Evolutionary conservation across 1,140 invertebrate species (phyloP), one percentile per base, ranked within the genome.

Genomic region (Zaprionus kolodkinae): DNA sequence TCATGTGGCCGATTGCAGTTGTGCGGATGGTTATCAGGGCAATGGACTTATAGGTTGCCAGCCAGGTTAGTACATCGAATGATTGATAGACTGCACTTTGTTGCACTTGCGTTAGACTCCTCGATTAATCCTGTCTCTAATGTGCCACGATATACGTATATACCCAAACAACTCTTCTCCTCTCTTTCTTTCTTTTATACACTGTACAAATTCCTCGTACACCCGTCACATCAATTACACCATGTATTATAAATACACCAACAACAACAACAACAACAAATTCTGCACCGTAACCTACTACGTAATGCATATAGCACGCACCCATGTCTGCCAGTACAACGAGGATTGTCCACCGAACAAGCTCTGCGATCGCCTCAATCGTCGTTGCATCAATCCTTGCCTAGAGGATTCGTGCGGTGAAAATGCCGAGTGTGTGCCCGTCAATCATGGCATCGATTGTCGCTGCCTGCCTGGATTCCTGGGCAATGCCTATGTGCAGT

Each of bases 311-410:
- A 76, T 61, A 77, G 93, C 94, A 82, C 93, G 94, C 66, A 93
- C 94, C 81, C 95, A 96, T 70, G 94, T 97, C 40, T 98, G 97
- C 84, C 96, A 97, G 88, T 97, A 97, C 91, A 97, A 97, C 78
- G 96, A 97, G 94, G 97, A 98, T 82, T 98, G 97, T 92, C 96
- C 96, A 66, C 95, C 96, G 1, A 94, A 96, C 72, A 95, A 97
- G 78, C 93, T 96, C 2, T 97, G 97, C 89, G 96, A 97, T 93
- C 94, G 96, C 61, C 93, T 97, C 12, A 97, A 97, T 80, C 94
- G 96, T 85, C 94, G 96, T 40, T 98, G 97, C 88, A 95, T 96
- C 52, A 97, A 96, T 93, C 97, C 97, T 27, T 98, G 97, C 84
- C 93, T 94, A 68, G 95, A 96, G 78, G 96, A 96, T 80, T 95